A percentile compares a stretch with the other conserved stretches of the same genome.
phyloP scores from a whole-genome alignment of 2,888 invertebrate genomes.

The Idaea biselata region DNA sequence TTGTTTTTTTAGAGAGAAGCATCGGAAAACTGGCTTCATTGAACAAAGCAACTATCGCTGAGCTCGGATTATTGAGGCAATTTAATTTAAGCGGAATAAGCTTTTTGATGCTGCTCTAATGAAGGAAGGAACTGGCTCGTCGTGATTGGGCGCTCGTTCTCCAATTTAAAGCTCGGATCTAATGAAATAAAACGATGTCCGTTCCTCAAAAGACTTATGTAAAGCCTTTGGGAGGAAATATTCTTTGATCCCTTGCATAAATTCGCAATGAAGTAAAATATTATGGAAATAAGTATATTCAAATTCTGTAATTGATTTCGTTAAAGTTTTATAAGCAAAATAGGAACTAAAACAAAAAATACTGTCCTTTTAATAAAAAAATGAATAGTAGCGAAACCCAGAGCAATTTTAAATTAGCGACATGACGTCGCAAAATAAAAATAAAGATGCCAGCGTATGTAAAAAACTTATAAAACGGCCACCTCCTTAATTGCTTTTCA shows the following conservation, averaged over 20 bases:
- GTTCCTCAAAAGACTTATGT: neutral
- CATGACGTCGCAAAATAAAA: neutral
- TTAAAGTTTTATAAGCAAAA: neutral
- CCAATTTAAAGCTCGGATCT: slow-evolving; percentile 7
- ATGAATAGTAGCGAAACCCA: neutral
- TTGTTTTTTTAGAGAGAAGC: slow-evolving; percentile 51
- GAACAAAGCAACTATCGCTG: slow-evolving; percentile 66
- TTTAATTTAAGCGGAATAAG: slow-evolving; percentile 63
- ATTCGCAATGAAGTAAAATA: neutral
- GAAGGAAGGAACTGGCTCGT: slow-evolving; percentile 41
- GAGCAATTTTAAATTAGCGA: neutral
- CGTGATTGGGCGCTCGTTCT: slow-evolving; percentile 38
- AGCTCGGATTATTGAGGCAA: slow-evolving; percentile 67
- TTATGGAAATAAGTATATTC: neutral
- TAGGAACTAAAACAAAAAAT: neutral
- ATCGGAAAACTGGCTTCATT: slow-evolving; percentile 59
- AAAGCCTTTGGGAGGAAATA: neutral
- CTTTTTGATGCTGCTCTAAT: slow-evolving; percentile 55
- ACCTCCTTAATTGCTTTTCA: neutral
- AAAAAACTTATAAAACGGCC: neutral
- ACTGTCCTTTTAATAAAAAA: neutral
- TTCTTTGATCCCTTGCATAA: neutral
- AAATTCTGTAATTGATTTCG: neutral
- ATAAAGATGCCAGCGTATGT: neutral
- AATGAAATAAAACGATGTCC: neutral